Base-by-base conservation (phyloP, 2,888 invertebrate species). In the Amorpha juglandis region DNA sequence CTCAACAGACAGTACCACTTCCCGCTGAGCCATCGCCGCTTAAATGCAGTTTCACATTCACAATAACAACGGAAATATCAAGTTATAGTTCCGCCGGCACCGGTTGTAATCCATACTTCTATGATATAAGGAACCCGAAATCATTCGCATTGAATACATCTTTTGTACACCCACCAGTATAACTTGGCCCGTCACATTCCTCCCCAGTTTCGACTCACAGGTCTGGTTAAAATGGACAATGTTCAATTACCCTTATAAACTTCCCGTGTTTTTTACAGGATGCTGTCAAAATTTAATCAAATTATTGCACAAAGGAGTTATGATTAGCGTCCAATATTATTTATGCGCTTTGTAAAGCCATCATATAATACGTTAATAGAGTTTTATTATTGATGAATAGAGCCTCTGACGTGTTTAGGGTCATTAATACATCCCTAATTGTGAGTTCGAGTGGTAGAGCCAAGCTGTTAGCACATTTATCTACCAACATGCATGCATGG, bases 201-300 rank as follows among this genome's bases (percentile, higher is more conserved):
- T 11, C 16, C 42, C 12, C 12, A 3, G 19, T 3, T 42, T 69
- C 58, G 71, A 74, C 74, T 75, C 55, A 71, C 63, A 73, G 84
- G 51, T 80, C 87, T 71, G 52, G 7, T 35, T 74, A 70, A 70
- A 74, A 53, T 75, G 78, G 84, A 47, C 63, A 75, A 74, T 73
- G 62, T 66, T 66, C 63, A 66, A 66, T 68, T 68, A 66, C 72
- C 78, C 73, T 82, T 77, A 74, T 77, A 79, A 78, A 79, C 85
- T 87, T 90, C 90, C 90, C 85, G 88, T 78, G 74, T 74, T 79
- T 81, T 83, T 80, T 79, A 83, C 89, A 88, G 90, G 90, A 91
- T 87, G 83, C 81, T 74, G 90, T 91, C 90, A 91, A 88, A 87
- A 84, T 87, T 90, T 91, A 91, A 91, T 91, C 88, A 90, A 91